Evolutionary conservation across 2,888 invertebrate species (phyloP), one percentile per base, ranked within the genome.

Genomic region (Euspilapteryx auroguttella): DNA sequence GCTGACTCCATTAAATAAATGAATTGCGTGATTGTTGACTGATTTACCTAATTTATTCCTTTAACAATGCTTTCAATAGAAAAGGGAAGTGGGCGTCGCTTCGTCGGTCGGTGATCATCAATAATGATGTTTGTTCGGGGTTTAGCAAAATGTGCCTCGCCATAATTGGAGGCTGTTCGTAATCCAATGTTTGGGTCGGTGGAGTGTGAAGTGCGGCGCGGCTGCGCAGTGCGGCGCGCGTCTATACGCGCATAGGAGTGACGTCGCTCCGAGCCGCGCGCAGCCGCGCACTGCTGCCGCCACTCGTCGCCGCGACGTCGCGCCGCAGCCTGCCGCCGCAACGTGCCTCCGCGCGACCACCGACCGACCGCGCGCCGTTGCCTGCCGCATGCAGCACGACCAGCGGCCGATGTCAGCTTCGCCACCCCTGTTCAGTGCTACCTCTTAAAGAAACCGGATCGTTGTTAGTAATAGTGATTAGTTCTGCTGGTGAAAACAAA

Each of bases 401-500:
- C n/a, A n/a, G n/a, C n/a, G n/a, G n/a, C n/a, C n/a, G n/a, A n/a
- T n/a, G n/a, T n/a, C 34, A 38, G 32, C 36, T 26, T 32, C n/a
- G n/a, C n/a, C n/a, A n/a, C n/a, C n/a, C n/a, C n/a, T n/a, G n/a
- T n/a, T n/a, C n/a, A n/a, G n/a, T n/a, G n/a, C n/a, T n/a, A n/a
- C n/a, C n/a, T n/a, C n/a, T n/a, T n/a, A n/a, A n/a, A n/a, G n/a
- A n/a, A n/a, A n/a, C n/a, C n/a, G n/a, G n/a, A n/a, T n/a, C n/a
- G n/a, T n/a, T n/a, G n/a, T n/a, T n/a, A n/a, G n/a, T n/a, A n/a
- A n/a, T n/a, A n/a, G 35, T 45, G 43, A 40, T 29, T 31, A 37
- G 47, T 47, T 40, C 34, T 34, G 39, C 39, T 45, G 45, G 66
- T 66, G 69, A 69, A 71, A 68, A 73, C 64, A 73, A 73, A 73